phyloP scores from a whole-genome alignment of 2,797 vertebrate species.

The Hydrocynus forskahlii region DNA sequence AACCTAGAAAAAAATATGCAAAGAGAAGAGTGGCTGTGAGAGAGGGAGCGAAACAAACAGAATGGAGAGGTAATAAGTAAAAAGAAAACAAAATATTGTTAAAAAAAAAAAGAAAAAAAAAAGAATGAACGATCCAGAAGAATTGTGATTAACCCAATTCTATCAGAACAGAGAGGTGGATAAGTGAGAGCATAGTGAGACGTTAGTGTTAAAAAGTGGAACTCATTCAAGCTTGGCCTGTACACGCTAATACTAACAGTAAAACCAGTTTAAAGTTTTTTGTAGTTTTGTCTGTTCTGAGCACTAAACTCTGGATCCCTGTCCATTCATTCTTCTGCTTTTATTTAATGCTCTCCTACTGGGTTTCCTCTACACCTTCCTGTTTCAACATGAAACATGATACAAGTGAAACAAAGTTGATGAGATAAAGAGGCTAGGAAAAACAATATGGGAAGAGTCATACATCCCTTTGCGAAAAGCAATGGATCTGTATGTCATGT shows the following conservation, averaged over 20 bases:
- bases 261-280: not conserved
- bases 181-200: conserved; percentile 4
- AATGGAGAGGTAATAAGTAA: not conserved
- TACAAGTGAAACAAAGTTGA: not conserved
- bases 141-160: conserved; percentile 1
- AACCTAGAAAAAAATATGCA: conserved; percentile 69
- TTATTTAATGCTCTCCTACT: not conserved
- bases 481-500: not conserved
- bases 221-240: not conserved
- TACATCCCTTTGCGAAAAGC: not conserved
- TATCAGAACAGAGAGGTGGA: not conserved
- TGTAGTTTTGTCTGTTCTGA: not conserved
- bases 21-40: conserved; percentile 50
- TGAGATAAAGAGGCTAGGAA: not conserved
- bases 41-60: not conserved
- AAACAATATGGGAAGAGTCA: not conserved
- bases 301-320: not conserved
- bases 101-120: not conserved
- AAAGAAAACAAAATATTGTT: not conserved
- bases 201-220: conserved; percentile 15
- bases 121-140: not conserved
- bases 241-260: not conserved
- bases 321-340: not conserved
- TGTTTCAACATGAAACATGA: conserved; percentile 4
- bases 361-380: not conserved